Conservation (phyloP, 2,113 vertebrate genomes). For the Ceuthmochares aereus region DNA sequence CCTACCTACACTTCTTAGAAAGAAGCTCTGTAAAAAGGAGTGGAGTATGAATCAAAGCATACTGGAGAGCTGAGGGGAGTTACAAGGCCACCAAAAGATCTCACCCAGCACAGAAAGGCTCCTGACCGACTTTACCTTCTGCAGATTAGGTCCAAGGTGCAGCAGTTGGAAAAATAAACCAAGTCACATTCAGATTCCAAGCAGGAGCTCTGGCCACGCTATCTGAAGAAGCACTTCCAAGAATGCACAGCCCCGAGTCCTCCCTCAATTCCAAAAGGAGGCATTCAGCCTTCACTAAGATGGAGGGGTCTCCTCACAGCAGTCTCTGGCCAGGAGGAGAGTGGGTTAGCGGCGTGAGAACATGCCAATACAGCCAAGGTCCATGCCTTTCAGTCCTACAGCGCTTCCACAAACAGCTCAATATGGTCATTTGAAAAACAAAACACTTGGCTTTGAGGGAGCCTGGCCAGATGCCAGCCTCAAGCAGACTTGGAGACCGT, state of each 20-base stretch:
- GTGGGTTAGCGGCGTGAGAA: accelerated
- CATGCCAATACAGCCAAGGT: neutral
- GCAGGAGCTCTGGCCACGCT: neutral
- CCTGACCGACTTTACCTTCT: accelerated
- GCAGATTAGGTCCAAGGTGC: neutral
- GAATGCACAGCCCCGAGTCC: neutral
- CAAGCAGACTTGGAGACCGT: neutral
- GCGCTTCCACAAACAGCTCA: neutral
- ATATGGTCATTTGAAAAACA: neutral
- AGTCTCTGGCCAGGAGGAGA: neutral
- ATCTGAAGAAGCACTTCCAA: neutral
- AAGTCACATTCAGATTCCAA: neutral
- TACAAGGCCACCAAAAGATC: neutral
- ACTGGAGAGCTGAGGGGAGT: neutral
- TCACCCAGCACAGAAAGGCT: neutral
- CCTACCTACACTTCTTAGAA: neutral
- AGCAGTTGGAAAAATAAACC: neutral
- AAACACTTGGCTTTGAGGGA: neutral
- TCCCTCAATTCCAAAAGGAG: neutral
- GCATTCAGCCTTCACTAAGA: accelerated
- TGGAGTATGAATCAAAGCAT: neutral
- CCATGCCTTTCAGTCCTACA: too few relatives aligned
- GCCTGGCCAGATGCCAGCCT: neutral
- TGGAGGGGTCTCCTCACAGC: accelerated
- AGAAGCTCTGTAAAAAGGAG: neutral